Percentiles rank a stretch among this genome's conserved stretches.
Evolutionary conservation across 2,797 vertebrate species (phyloP).

Genomic region (Sebastolobus alascanus): DNA sequence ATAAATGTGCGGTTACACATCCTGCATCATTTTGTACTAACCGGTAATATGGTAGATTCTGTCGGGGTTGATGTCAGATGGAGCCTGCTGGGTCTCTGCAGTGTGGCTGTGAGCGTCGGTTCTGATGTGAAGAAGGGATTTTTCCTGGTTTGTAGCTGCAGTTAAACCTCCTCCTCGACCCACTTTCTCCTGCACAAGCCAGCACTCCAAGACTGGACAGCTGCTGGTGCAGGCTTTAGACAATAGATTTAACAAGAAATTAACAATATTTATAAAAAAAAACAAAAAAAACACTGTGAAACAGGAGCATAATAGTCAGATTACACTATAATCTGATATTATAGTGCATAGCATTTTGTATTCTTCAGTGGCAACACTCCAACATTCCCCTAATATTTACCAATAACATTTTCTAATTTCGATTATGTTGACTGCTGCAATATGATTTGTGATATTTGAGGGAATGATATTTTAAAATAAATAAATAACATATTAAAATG

Average conservation of each 20-base stretch:
- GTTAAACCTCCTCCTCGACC: conserved; percentile 77
- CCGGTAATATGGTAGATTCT: conserved; percentile 80
- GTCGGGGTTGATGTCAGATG: conserved; percentile 65
- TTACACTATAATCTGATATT: rapidly evolving
- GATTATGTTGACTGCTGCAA: too few relatives aligned
- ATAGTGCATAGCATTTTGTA: rapidly evolving
- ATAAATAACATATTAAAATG: too few relatives aligned
- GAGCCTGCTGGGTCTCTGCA: background rate
- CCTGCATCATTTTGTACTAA: conserved; percentile 49
- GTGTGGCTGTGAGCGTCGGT: conserved; percentile 17
- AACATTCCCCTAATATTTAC: background rate
- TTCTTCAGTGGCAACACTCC: background rate
- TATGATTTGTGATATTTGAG: too few relatives aligned
- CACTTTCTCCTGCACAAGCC: conserved; percentile 79
- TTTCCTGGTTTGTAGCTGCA: conserved; percentile 75
- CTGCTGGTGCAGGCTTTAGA: conserved; percentile 53
- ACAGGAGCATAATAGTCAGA: background rate
- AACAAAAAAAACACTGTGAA: rapidly evolving
- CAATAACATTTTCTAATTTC: background rate
- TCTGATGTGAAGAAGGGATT: conserved; percentile 77
- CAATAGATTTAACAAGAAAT: background rate
- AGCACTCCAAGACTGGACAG: conserved; percentile 86
- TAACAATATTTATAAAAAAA: rapidly evolving
- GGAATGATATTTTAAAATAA: too few relatives aligned
- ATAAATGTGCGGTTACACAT: background rate